Base-by-base conservation (phyloP, 2,797 vertebrate species). In the Danio tinwini region DNA sequence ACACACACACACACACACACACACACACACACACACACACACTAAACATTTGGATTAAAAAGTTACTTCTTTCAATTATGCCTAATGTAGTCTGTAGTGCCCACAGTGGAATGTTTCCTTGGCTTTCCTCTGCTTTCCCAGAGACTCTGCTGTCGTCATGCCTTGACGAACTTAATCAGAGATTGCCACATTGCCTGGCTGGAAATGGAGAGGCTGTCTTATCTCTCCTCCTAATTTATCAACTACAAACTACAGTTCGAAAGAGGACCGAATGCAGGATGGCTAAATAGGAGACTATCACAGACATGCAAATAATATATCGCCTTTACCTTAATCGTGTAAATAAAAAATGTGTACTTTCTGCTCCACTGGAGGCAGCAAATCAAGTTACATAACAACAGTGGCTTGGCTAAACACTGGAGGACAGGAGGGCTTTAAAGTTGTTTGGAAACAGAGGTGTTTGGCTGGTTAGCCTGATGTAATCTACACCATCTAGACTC, bases 61-160 rank as follows among this genome's bases (percentile, higher is more conserved):
- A 45, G 21, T 37, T n/a, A 7, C 19, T 11, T 58, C 53, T 45
- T 29, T 72, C 7, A 19, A 44, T 56, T 44, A 71, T 12, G 61
- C 44, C 50, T 55, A 39, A 76, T 63, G 69, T 13, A 40, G 37
- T 14, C 82, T 82, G 83, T 91, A 91, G 93, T 91, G 69, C 91
- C 88, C 80, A 62, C 68, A 52, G 84, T 82, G 90, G 92, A 94
- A 93, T 93, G 90, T 84, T 81, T 87, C 37, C 84, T 88, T 90
- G 85, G 87, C 84, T 85, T 85, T 90, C 87, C 87, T 83, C 76
- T 86, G 85, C 78, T 87, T 91, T 93, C 88, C 88, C 88, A 87
- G 85, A 87, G 74, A 87, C 86, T 82, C 83, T 29, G 81, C 74
- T 85, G 74, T 86, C 70, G 83, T 90, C 89, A 88, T 85, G 87